Evolutionary conservation across 2,797 vertebrate species (phyloP), one percentile per base, ranked within the genome.

Genomic region (Poliocrania exsul): DNA sequence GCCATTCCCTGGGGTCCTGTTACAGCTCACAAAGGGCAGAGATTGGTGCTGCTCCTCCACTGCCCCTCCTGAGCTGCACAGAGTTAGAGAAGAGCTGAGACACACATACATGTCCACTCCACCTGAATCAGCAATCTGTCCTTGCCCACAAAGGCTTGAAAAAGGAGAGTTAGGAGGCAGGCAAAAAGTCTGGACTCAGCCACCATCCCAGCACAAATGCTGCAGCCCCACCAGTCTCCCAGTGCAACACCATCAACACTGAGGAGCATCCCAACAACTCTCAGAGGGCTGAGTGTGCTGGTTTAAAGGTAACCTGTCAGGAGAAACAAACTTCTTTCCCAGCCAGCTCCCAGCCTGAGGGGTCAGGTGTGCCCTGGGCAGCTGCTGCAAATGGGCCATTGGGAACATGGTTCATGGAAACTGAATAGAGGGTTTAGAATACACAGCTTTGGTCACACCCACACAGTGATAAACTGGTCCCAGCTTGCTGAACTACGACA

Each of bases 101-200:
- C 25, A 21, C 40, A 44, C 3, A 0, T 31, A 56, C 8, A 11
- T 0, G 0, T 29, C 25, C 66, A 23, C 14, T 51, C 38, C 50
- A 71, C n/a, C 31, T 51, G 10, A 61, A 44, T 40, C 10, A 79
- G 61, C 33, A 8, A 38, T 1, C 9, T 19, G n/a, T 7, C 8
- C 58, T 74, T 73, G 44, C 42, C 31, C 35, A 51, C 6, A 23
- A 78, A 86, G 37, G 21, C 65, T 64, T 53, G 23, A 47, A 38
- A 81, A 80, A 28, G 19, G 3, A 4, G 17, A 81, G 17, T 8
- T 24, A 50, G 67, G 10, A 64, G 25, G 17, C 40, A 90, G 16
- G 51, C 57, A 58, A 6, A 12, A 38, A 61, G 31, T 4, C 40
- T 40, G 47, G 25, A 50, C 9, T 40, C 16, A 21, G 38, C 13